These are phyloP conservation scores for Podarcis muralis DNA, from an alignment of 2,113 vertebrate genomes.

Conservation along the genomic window DNA sequence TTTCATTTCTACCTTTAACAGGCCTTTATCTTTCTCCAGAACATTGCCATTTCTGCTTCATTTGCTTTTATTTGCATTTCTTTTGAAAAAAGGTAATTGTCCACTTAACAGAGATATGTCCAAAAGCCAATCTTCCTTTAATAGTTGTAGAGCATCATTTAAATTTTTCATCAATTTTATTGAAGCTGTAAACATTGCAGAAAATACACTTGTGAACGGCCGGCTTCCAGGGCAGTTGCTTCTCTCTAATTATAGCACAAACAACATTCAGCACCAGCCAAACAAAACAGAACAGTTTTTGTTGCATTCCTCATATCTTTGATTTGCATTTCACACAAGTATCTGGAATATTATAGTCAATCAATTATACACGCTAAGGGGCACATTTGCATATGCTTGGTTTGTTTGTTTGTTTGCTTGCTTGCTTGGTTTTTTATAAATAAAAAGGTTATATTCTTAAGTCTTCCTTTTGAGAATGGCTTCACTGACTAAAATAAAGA, in stretches of 20 bases:
- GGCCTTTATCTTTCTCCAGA: background rate
- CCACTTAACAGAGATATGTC: background rate
- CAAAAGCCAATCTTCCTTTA: background rate
- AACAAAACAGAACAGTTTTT: background rate
- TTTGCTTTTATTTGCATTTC: background rate
- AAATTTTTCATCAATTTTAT: background rate
- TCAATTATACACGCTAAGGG: background rate
- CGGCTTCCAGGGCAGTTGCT: background rate
- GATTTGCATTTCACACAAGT: background rate
- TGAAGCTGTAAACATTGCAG: background rate
- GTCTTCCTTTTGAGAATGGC: background rate
- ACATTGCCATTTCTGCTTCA: background rate
- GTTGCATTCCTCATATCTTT: background rate
- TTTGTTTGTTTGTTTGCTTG: background rate
- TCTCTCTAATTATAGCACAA: background rate
- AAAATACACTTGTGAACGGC: background rate
- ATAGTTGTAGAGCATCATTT: background rate
- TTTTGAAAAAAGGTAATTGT: background rate
- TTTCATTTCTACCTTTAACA: background rate
- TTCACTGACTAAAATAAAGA: background rate
- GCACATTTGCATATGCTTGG: background rate
- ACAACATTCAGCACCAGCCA: background rate
- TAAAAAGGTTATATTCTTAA: no score
- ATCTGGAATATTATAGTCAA: background rate
- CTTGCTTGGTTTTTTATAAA: no score